Base-by-base conservation (phyloP, 2,888 invertebrate genomes). In the Agapostemon virescens region DNA sequence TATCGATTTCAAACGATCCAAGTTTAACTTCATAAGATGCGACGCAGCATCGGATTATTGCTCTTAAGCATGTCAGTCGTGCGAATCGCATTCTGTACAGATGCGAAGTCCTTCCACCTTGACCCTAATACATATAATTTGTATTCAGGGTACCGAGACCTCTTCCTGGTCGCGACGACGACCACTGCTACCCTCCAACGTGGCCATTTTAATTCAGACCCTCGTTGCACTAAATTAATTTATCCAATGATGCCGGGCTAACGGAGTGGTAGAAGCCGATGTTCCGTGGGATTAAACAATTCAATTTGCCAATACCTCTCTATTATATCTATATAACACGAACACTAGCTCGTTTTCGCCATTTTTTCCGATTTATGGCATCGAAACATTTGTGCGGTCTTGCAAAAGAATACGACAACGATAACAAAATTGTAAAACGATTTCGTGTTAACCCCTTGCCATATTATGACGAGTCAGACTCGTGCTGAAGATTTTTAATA, bases 91-190 rank as follows among this genome's bases (percentile, higher is more conserved):
- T 5, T 69, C 55, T n/a, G 5, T 26, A 55, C 55, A 55, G 55
- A 49, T n/a, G n/a, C 49, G 49, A 26, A 55, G 55, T 26, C 55
- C 55, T 55, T 55, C 26, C 17, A 55, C 55, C 26, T 55, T 55
- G 26, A 55, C 55, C 55, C 26, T 55, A 55, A 55, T 55, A 7
- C 55, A 55, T 55, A 26, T 26, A 13, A 55, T 55, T 26, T 26
- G 55, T 55, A 55, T 26, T 55, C 55, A 55, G 55, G 55, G 55
- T 55, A 55, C 26, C 0, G 26, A 55, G 26, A 55, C 55, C 6
- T 55, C 55, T 55, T 55, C 26, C 55, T 55, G 26, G 55, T 55
- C 6, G 2, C 55, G 55, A 26, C n/a, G 17, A 13, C 55, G 26
- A 55, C 26, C 55, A 17, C 55, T 55, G 55, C 55, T 7, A 55